Base-by-base conservation (phyloP, 2,797 vertebrate species). In the Cichlasoma orientale region DNA sequence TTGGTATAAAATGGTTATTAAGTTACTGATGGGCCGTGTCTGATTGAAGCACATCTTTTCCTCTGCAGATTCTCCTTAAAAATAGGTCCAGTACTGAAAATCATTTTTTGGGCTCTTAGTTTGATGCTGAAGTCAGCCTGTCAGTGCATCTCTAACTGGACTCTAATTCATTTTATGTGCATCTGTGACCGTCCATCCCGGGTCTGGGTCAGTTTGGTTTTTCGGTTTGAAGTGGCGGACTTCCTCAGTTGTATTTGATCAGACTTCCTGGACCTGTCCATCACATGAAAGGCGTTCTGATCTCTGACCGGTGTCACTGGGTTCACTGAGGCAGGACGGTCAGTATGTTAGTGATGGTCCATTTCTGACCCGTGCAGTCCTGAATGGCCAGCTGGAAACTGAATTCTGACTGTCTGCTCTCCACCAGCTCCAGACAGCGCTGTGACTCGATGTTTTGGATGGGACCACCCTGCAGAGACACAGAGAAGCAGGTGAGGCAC, bases 381-480 rank as follows among this genome's bases (percentile, higher is more conserved):
- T 98, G 97, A 75, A 99, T 94, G 80, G 95, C 95, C 75, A 99
- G 94, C 33, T 98, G 97, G 88, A 96, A 96, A 6, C 96, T 95
- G 53, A 96, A 97, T 80, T 97, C 96, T 1, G 94, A 94, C 25
- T 97, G 95, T 1, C 77, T 94, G 91, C 93, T 97, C 86, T 97
- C 96, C 86, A 96, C 95, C 85, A 99, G 83, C 91, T 99, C 98
- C 90, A 99, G 93, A 78, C 98, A 99, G 56, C 93, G 96, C 90
- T 96, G 97, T 66, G 97, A 97, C 89, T 98, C 97, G 2, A 93
- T 94, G 93, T 99, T 99, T 95, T 97, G 97, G 91, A 99, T 97
- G 85, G 96, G 92, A 21, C 97, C 97, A 84, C 96, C 97, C 98
- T 99, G 70, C 75, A 73, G 36, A 84, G 36, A 82, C 47, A 87